Evolutionary conservation across 1,140 invertebrate genomes (phyloP), one percentile per base, ranked within the genome.

Genomic region (Plectus sambesii): DNA sequence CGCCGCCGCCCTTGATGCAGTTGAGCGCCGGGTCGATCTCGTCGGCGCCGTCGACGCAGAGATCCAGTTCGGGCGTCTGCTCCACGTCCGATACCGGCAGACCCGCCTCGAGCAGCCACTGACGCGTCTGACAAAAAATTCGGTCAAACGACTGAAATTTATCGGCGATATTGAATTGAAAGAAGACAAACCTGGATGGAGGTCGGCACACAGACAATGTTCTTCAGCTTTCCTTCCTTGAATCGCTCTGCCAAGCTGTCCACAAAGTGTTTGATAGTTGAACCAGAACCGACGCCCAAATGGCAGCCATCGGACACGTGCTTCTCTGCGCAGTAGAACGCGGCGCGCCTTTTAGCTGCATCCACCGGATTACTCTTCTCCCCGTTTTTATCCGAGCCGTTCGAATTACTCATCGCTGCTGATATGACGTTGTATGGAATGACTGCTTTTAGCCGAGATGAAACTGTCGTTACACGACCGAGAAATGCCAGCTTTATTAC

Each of bases 1-100:
- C 55, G 2, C 55, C 55, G 3, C 58, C 55, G 9, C 55, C 55
- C 48, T 57, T 57, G 26, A 57, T 57, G 42, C 49, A 57, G n/a
- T 59, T 57, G 25, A 59, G 30, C 15, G 40, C 6, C 20, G 26
- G 17, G 40, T 57, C 51, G 2, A 57, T 36, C 47, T 57, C 55
- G 25, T 57, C 55, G 5, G 55, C 55, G 6, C 55, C 55, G 33
- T 57, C 55, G n/a, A 57, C 55, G 15, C 44, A 24, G 37, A 57
- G 20, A 25, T 57, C 55, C 6, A 57, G 38, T n/a, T 30, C 5
- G 15, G 25, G 25, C 1, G 53, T 15, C 17, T 30, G 27, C 22
- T 56, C 54, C 6, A 42, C 29, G 19, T 26, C 9, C 8, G 33
- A 26, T 4, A 58, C 55, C 9, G 54, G 55, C 20, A 56, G 27